Conservation (phyloP, 2,113 vertebrate genomes). For the Numida meleagris region DNA sequence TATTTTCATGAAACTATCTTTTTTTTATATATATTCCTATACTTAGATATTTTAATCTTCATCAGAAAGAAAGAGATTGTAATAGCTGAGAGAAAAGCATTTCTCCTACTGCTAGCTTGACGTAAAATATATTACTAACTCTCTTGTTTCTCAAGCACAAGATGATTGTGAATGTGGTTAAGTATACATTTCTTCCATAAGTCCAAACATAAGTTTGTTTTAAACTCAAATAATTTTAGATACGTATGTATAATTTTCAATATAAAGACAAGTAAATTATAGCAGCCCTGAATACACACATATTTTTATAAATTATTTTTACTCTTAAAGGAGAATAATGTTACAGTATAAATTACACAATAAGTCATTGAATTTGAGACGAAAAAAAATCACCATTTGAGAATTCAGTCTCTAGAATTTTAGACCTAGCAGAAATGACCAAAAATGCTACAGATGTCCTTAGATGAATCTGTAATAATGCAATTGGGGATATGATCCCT, state of each 20-base stretch:
- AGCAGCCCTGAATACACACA: background rate
- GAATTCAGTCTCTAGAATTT: background rate
- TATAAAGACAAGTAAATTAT: background rate
- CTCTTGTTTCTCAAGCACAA: background rate
- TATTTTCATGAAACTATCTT: background rate
- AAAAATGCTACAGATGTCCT: background rate
- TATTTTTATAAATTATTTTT: background rate
- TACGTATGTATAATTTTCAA: background rate
- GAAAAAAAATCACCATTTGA: background rate
- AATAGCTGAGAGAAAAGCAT: background rate
- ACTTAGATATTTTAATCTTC: background rate
- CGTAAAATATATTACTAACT: background rate
- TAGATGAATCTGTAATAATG: background rate
- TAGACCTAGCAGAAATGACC: background rate
- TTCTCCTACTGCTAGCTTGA: background rate
- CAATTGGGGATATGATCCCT: background rate
- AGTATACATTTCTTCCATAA: background rate
- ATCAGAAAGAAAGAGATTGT: background rate
- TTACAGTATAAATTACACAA: background rate
- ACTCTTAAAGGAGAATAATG: background rate
- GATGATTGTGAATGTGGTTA: background rate
- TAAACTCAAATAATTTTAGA: background rate
- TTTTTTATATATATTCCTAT: background rate
- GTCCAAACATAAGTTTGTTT: background rate
- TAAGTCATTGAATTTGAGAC: background rate